Base-by-base conservation (phyloP, 1,140 invertebrate genomes). In the Tribolium madens region DNA sequence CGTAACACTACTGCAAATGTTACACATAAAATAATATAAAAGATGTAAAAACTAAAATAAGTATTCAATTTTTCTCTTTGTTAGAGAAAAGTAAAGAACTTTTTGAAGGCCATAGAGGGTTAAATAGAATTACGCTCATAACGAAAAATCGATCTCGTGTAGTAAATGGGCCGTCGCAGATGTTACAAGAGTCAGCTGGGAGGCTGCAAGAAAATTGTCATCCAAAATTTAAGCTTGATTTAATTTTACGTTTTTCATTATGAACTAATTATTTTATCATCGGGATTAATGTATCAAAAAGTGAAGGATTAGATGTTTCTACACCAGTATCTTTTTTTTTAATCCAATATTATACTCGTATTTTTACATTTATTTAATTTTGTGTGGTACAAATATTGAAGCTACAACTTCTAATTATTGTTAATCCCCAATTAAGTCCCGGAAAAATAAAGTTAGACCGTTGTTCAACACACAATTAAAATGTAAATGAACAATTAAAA, bases 81-180 rank as follows among this genome's bases (percentile, higher is more conserved):
- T 0, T 21, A 4, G 0, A 9, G 14, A 14, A 9, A n/a, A 52
- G 12, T 14, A 60, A 26, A 60, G 7, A 64, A 13, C 36, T 64
- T 64, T 31, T 31, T 33, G 21, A 13, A n/a, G 6, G n/a, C 12
- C 2, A 42, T 42, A 42, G 36, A 14, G 26, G 57, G 57, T 64
- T 64, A 17, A 14, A 50, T 14, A 14, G 15, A 64, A 33, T 18
- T 64, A 14, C 57, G 26, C 12, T 64, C 31, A 33, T n/a, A 18
- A 64, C n/a, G 57, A 64, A 64, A 64, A 64, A 64, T 64, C 57
- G 57, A 64, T 64, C n/a, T 31, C n/a, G 12, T 64, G 57, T 64
- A 33, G 57, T 64, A 64, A 64, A 64, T 64, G 57, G 26, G 26
- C 26, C 26, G 57, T 33, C 26, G 57, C 57, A 64, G 57, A 64